Evolutionary conservation across 2,888 invertebrate genomes (phyloP), one percentile per base, ranked within the genome.

Genomic region (Heliconius erato): DNA sequence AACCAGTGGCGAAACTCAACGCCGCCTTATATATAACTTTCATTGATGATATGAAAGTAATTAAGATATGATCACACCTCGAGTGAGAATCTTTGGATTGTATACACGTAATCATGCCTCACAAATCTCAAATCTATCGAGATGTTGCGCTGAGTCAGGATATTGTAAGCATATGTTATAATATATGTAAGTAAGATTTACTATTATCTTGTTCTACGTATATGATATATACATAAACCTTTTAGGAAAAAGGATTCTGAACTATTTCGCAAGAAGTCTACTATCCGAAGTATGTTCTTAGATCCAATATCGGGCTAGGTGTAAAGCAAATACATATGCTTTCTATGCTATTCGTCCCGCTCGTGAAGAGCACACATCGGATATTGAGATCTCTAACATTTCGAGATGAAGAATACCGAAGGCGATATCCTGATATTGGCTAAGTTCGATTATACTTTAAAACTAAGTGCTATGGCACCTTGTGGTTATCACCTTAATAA

Each of bases 251-350:
- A 68, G 67, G 23, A 40, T 71, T 71, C 63, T 44, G 35, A 63
- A 77, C 59, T 49, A 78, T 78, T 79, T 78, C 74, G 28, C 81
- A 67, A 54, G 32, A 71, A 79, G 72, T 79, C n/a, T 78, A 54
- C 54, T 79, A 77, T 59, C 32, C 78, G 80, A 79, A 79, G 80
- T 81, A 69, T 74, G 35, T 65, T 82, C 81, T 68, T 71, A 74
- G 81, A 83, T 80, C 83, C 82, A 84, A 84, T 84, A 85, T 84
- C 81, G 80, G 74, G 79, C 71, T 81, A 83, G 85, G 84, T 84
- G 81, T 81, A 81, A 84, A 83, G 85, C 81, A 85, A 85, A 85
- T 82, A 84, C 72, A 83, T 79, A 78, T 83, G 72, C 80, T 82
- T 82, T 82, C 82, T 74, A 72, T 83, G 85, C 81, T 85, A 83